Evolutionary conservation across 2,797 vertebrate genomes (phyloP), one percentile per base, ranked within the genome.

Genomic region (Lemur catta): DNA sequence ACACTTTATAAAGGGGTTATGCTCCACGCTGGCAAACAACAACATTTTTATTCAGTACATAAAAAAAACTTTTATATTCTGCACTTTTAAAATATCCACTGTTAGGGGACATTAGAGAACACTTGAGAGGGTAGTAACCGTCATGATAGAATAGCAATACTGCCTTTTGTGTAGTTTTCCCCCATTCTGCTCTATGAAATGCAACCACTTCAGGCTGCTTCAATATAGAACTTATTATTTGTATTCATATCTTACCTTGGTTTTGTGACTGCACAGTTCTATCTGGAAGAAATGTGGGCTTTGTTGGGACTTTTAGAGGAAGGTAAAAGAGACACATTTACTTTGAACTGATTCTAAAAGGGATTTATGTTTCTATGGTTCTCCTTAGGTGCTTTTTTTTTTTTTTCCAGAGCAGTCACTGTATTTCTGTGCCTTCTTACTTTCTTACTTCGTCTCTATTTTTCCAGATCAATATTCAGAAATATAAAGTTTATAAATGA

Each of bases 281-380:
- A 9, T 67, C 18, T 43, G 46, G 43, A 95, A 92, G 65, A 94
- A 85, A 95, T 6, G 1, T 79, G n/a, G 43, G 7, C 52, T 94
- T 95, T 84, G 48, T 88, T 72, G 35, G 52, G n/a, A 90, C 24
- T 3, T 12, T 38, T 22, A 43, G 48, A 91, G 33, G 55, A 86
- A 87, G 35, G 18, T 26, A 86, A 78, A 93, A 41, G 57, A 92
- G 55, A 8, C 75, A 55, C 7, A 35, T 87, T 85, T 84, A 87
- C 71, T 96, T 84, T 95, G 52, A 93, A 89, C 22, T 91, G 41
- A 82, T 79, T 89, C 57, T 82, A 35, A 94, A 88, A 74, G 33
- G 22, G 4, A 67, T 71, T 96, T 88, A 84, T 14, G 2, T 2
- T 57, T 11, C 67, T 43, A 3, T 41, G 4, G 14, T 46, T 97